Evolutionary conservation across 30 jellyfish, hydroid and myxozoan species (phyloP).

Genomic region (Mastigias papua): DNA sequence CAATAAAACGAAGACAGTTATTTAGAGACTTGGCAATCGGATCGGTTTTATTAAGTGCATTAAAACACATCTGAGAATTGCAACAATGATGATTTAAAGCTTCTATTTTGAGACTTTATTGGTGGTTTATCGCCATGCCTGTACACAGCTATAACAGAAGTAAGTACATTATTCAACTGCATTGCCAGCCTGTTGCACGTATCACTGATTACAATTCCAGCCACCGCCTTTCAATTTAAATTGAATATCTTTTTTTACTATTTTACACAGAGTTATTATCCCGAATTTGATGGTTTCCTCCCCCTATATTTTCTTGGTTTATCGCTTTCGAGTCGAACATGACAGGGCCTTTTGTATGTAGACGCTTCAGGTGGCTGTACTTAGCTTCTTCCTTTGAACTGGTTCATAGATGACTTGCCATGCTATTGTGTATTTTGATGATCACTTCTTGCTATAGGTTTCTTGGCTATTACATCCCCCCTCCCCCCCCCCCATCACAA

Average conservation of each 20-base stretch:
- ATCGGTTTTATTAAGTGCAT: not conserved
- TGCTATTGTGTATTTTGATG: not conserved
- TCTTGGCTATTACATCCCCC: too few relatives aligned
- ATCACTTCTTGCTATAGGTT: not conserved
- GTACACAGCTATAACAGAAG: conserved; percentile 25
- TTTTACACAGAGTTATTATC: not conserved
- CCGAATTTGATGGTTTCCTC: not conserved
- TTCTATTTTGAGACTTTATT: not conserved
- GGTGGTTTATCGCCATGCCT: conserved; percentile 21
- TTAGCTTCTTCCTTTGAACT: not conserved
- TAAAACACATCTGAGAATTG: not conserved
- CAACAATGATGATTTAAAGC: not conserved
- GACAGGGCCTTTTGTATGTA: not conserved
- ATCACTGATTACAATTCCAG: not conserved
- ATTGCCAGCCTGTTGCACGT: not conserved
- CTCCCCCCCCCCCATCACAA: too few relatives aligned
- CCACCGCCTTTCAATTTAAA: not conserved
- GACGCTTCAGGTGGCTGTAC: conserved; percentile 47
- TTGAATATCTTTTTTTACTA: not conserved
- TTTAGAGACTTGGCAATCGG: not conserved
- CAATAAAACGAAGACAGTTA: not conserved
- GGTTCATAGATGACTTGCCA: not conserved
- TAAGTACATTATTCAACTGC: conserved; percentile 12
- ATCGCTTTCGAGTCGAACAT: not conserved
- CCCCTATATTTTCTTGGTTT: not conserved